These are phyloP conservation scores for Xylota segnis DNA, from an alignment of 2,888 invertebrate species.

Conservation along the genomic window DNA sequence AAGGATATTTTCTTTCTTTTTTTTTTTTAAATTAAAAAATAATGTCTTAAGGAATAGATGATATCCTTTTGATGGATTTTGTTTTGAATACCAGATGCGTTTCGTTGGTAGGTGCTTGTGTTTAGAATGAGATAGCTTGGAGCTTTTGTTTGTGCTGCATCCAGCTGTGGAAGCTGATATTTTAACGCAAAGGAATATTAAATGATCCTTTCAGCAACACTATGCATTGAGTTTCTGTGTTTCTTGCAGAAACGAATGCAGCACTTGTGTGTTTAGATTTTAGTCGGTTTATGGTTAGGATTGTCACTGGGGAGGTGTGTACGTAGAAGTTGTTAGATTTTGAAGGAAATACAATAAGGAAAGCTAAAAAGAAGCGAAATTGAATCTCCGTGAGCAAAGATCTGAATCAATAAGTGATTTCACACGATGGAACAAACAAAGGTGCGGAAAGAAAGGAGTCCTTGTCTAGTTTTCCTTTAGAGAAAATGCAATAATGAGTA, in stretches of 20 bases:
- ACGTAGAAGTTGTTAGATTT: background rate
- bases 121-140: background rate
- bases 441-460: no score
- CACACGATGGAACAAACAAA: no score
- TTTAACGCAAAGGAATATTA: constrained; percentile 1
- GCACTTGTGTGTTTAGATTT: background rate
- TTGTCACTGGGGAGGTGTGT: background rate
- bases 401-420: background rate
- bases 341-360: background rate
- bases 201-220: constrained; percentile 1
- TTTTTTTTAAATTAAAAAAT: background rate
- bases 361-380: background rate
- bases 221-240: constrained; percentile 3
- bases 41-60: background rate
- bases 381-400: background rate
- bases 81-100: background rate
- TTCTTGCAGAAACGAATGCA: background rate
- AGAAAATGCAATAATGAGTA: no score
- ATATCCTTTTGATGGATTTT: constrained; percentile 13
- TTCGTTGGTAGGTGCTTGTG: background rate
- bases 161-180: background rate
- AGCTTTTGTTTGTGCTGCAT: constrained; percentile 15
- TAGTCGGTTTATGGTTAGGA: background rate
- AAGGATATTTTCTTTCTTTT: constrained; percentile 4
- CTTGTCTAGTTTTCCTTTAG: no score